Conservation (phyloP, 2,797 vertebrate species). For the Peromyscus melanophrys region DNA sequence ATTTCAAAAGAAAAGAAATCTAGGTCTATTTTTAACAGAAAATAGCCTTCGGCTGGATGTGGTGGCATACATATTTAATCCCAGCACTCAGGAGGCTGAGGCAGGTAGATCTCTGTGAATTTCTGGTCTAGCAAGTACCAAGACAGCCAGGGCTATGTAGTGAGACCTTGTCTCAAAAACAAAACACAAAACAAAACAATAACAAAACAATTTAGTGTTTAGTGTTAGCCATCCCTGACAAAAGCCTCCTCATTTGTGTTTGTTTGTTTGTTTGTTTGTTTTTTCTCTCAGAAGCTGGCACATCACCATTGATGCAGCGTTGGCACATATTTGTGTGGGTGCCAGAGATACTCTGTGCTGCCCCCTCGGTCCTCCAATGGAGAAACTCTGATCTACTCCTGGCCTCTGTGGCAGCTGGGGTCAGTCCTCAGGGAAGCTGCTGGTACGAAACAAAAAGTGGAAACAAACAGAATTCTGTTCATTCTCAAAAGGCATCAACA, state of each 20-base stretch:
- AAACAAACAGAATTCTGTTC: neutral
- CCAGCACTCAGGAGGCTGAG: neutral
- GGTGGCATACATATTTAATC: neutral
- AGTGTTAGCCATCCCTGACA: neutral
- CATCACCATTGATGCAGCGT: neutral
- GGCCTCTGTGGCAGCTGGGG: slow-evolving; percentile 59
- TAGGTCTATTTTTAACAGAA: neutral
- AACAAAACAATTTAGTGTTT: neutral
- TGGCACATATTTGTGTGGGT: neutral
- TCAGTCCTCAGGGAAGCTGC: neutral
- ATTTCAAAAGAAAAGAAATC: neutral
- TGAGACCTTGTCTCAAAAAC: neutral
- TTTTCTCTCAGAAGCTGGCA: neutral
- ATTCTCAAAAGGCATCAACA: slow-evolving; percentile 22
- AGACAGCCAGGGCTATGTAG: neutral
- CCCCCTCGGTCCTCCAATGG: neutral
- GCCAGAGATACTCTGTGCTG: neutral
- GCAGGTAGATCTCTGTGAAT: neutral
- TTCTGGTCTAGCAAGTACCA: neutral
- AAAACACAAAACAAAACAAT: neutral
- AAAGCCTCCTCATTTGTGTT: neutral
- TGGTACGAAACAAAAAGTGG: slow-evolving; percentile 22
- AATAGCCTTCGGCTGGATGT: neutral
- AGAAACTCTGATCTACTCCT: slow-evolving; percentile 26
- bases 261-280: neutral